phyloP scores from a whole-genome alignment of 2,797 vertebrate genomes.

The Morelia viridis region DNA sequence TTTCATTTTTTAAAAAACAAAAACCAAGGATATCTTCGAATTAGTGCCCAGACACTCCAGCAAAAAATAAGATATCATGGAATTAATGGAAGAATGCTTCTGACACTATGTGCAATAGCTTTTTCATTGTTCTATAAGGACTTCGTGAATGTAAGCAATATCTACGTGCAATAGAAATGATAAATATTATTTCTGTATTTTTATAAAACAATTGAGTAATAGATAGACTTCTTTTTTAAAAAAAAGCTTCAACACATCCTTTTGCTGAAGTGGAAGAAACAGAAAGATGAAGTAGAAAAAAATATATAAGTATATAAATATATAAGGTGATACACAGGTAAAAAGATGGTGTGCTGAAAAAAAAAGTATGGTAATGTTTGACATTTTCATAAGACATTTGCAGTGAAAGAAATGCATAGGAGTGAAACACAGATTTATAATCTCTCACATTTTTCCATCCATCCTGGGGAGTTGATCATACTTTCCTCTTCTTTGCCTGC shows the following conservation, averaged over 20 bases:
- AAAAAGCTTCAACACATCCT: constrained; percentile 31
- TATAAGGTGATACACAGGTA: constrained; percentile 17
- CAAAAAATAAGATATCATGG: not conserved
- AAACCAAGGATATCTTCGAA: not conserved
- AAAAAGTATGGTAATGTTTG: constrained; percentile 47
- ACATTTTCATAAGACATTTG: constrained; percentile 60
- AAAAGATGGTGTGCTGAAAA: constrained; percentile 22
- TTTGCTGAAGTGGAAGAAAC: constrained; percentile 30
- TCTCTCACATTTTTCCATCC: constrained; percentile 47
- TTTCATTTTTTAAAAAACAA: not conserved
- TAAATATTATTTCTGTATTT: not conserved
- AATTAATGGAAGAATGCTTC: not conserved
- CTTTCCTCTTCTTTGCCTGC: constrained; percentile 37
- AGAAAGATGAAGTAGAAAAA: constrained; percentile 28
- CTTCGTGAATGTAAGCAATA: constrained; percentile 15
- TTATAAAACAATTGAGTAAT: constrained; percentile 39
- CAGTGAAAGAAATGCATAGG: constrained; percentile 43
- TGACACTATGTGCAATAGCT: not conserved
- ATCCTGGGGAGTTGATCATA: constrained; percentile 43
- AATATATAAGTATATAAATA: constrained; percentile 29
- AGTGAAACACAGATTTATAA: constrained; percentile 60
- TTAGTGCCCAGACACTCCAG: not conserved
- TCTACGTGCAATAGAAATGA: constrained; percentile 12
- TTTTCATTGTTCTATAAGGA: not conserved
- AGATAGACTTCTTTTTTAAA: not conserved